Evolutionary conservation across 2,888 invertebrate species (phyloP).

Genomic region (Lacanobia wlatinum): DNA sequence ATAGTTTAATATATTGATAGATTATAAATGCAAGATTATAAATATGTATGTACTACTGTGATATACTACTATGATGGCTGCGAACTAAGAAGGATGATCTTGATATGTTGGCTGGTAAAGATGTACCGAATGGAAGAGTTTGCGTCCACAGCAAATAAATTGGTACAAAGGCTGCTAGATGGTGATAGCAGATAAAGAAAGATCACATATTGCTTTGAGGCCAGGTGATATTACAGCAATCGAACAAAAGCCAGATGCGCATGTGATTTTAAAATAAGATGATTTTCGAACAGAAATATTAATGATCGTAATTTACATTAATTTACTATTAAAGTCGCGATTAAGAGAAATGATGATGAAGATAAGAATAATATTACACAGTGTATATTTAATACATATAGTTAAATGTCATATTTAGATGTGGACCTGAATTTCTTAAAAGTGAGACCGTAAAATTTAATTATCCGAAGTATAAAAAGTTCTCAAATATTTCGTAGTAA

Average conservation of each 20-base stretch:
- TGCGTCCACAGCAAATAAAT: not conserved
- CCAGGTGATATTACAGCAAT: not conserved
- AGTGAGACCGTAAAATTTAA: constrained; percentile 40
- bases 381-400: not conserved
- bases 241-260: not conserved
- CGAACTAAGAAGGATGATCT: not conserved
- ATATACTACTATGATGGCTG: not conserved
- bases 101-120: too few species aligned
- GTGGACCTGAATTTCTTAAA: constrained; percentile 15
- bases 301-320: constrained; percentile 27
- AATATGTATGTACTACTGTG: not conserved
- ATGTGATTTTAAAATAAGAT: not conserved
- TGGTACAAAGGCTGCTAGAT: not conserved
- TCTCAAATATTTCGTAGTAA: constrained; percentile 17
- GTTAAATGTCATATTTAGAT: constrained; percentile 29
- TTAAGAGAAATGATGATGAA: constrained; percentile 39
- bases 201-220: not conserved
- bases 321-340: constrained; percentile 34
- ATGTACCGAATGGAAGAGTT: not conserved
- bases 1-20: not conserved
- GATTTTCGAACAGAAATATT: constrained; percentile 12
- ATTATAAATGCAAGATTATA: not conserved
- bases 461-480: constrained; percentile 3
- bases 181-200: too few species aligned
- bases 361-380: constrained; percentile 23